Base-by-base conservation (phyloP, 2,797 vertebrate genomes). In the Aplochiton taeniatus region DNA sequence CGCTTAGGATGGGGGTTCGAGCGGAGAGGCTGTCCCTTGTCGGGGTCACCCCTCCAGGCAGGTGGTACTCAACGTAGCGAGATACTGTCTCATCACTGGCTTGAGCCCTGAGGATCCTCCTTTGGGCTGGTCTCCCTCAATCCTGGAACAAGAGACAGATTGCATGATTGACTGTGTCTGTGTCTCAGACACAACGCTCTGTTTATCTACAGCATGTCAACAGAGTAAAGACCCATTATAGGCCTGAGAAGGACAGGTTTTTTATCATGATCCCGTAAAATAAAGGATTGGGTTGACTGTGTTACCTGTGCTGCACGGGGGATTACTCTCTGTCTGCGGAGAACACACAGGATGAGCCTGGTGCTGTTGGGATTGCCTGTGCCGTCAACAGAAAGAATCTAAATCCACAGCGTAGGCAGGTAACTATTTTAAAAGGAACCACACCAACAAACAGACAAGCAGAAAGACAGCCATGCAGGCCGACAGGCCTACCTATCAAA, bases 401-500 rank as follows among this genome's bases (percentile, higher is more conserved):
- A 11, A n/a, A 53, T 59, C 13, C 69, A 57, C 65, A 4, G 4
- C 54, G 42, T 57, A 70, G 14, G 2, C 10, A 62, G 17, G 8
- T 6, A 43, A 19, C 41, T 1, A 18, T 18, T 18, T 4, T 17
- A 53, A 53, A 17, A 8, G 51, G 12, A 50, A n/a, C 13, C 47
- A 13, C 4, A 13, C 47, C 7, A 9, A 58, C 57, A 44, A 45
- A 56, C 41, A 63, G 13, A 50, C 41, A 66, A n/a, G 16, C 49
- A 50, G 17, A 42, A 47, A 47, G 47, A 61, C 11, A 63, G 31
- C 31, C 51, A 49, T 7, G 17, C 7, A 46, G 44, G 14, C 46
- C 42, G 45, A 43, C 61, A 54, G 63, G 75, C 91, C 85, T 92
- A 96, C 98, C 96, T 96, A 88, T 98, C 95, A 90, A 98, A 99